Base-by-base conservation (phyloP, 2,797 vertebrate species). In the Nothura maculosa region DNA sequence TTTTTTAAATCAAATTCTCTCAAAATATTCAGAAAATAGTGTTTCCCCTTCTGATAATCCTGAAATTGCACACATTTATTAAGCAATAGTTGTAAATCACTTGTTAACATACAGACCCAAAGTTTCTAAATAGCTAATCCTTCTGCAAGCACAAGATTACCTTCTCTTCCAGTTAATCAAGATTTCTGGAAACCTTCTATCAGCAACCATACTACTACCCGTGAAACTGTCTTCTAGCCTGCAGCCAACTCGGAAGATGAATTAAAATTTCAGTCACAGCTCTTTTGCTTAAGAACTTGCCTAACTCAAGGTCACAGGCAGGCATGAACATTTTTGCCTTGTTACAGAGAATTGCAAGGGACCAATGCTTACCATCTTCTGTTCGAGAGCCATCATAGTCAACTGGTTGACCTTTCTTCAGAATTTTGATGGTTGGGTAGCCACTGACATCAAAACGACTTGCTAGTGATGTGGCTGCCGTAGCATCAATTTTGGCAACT, bases 341-440 rank as follows among this genome's bases (percentile, higher is more conserved):
- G 21, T 47, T 28, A 50, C 5, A 81, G 20, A 27, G 32, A 77
- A 54, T 4, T 78, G 14, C 66, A 68, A 81, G 36, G 58, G 20
- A 57, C 16, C 8, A 10, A 8, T 22, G 6, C 97, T 97, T 95
- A 99, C 99, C 99, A n/a, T 97, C 97, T 95, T 99, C 98, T 0
- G 98, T 98, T 68, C 99, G 96, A n/a, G 98, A 97, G 73, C 99
- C 99, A 0, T 99, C 99, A 2, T 99, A 99, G 87, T 99, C 99
- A 78, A 99, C 96, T 6, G 99, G 86, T 54, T 99, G 98, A 7
- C 99, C 99, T 22, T 99, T 99, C 92, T 99, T 99, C 43, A 99
- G 92, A 91, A 99, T 99, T 98, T 99, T 99, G 93, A 99, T 98
- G 89, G 99, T 99, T 85, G 99, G 99, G 90, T 99, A 99, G 20